Evolutionary conservation across 2,113 vertebrate species (phyloP).

Genomic region (Rhinichthys klamathensis): DNA sequence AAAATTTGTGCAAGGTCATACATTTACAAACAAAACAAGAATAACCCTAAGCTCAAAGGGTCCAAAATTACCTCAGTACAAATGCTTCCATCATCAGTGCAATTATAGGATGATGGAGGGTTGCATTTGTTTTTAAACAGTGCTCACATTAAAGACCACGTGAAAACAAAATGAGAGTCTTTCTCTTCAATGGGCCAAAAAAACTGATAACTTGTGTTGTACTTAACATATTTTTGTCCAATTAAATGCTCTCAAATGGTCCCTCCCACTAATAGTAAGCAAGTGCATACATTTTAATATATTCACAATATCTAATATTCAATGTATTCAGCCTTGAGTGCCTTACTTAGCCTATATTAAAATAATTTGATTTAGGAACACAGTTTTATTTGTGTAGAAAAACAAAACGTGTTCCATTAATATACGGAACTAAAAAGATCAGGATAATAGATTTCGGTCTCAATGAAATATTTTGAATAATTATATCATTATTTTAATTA

Average conservation of each 20-base stretch:
- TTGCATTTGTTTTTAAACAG: neutral
- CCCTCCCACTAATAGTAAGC: neutral
- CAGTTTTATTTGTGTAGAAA: too few species aligned
- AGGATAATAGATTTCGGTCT: too few species aligned
- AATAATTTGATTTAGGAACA: too few species aligned
- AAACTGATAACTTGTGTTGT: neutral
- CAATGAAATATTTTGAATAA: neutral
- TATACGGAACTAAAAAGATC: too few species aligned
- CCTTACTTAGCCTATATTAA: neutral
- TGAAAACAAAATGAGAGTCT: neutral
- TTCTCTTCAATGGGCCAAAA: neutral
- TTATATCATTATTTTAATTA: neutral
- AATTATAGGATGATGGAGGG: neutral
- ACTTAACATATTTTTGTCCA: neutral
- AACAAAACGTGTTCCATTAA: too few species aligned
- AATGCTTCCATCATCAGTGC: neutral
- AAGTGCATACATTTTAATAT: neutral
- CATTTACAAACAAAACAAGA: conserved; percentile 4
- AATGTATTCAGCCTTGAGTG: neutral
- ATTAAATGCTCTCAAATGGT: neutral
- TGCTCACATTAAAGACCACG: neutral
- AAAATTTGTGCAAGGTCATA: conserved; percentile 11
- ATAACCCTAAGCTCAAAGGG: neutral
- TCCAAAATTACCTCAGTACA: neutral
- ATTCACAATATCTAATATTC: neutral